A percentile compares a stretch with the other conserved stretches of the same genome.
Evolutionary conservation across 2,888 invertebrate genomes (phyloP).

Genomic region (Orthosia cruda): DNA sequence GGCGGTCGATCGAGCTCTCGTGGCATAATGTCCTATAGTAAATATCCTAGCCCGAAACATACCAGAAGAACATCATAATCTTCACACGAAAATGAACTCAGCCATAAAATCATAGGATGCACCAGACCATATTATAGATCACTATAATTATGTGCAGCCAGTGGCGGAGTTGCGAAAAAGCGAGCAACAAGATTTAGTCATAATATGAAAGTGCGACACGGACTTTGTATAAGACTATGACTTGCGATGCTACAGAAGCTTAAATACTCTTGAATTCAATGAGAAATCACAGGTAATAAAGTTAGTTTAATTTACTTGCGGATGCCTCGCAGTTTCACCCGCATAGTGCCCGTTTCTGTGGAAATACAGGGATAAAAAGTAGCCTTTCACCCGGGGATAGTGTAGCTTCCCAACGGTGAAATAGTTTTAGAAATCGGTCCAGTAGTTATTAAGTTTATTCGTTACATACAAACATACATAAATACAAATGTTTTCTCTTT

Average conservation of each 20-base stretch:
- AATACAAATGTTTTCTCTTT: too few species aligned
- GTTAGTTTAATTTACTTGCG: too few species aligned
- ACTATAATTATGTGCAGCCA: slow-evolving; percentile 20
- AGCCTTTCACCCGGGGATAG: too few species aligned
- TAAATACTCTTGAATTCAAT: slow-evolving; percentile 12
- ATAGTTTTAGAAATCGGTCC: too few species aligned
- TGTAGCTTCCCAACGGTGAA: too few species aligned
- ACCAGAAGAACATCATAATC: not conserved
- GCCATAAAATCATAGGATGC: slow-evolving; percentile 15
- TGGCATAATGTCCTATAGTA: too few species aligned
- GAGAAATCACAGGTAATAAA: not conserved
- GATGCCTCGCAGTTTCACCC: too few species aligned
- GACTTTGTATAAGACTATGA: not conserved
- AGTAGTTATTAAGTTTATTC: too few species aligned
- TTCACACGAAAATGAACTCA: not conserved
- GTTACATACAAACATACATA: too few species aligned
- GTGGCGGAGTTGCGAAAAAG: slow-evolving; percentile 19
- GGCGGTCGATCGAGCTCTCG: too few species aligned
- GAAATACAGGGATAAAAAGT: too few species aligned
- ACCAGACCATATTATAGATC: slow-evolving; percentile 13
- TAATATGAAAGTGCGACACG: slow-evolving; percentile 30
- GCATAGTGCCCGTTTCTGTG: too few species aligned
- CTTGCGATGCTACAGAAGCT: not conserved
- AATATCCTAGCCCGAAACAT: not conserved
- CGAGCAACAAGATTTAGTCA: slow-evolving; percentile 4